Conservation (phyloP, 1,140 invertebrate genomes). For the Bombus turneri region DNA sequence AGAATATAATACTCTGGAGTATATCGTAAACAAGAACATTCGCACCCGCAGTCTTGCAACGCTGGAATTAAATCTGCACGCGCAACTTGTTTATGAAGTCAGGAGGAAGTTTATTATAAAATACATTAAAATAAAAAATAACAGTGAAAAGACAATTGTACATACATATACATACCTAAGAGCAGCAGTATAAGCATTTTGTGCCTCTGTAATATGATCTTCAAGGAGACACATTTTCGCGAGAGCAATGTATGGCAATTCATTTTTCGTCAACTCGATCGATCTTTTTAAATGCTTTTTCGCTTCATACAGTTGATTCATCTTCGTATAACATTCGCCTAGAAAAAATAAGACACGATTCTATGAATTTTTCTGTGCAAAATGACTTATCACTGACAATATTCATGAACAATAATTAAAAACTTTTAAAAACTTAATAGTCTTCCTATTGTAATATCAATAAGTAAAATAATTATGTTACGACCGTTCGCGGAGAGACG, state of each 20-base stretch:
- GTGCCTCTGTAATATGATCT: conserved; percentile 88
- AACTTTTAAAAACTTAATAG: background rate
- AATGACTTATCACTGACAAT: background rate
- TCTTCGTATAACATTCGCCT: conserved; percentile 86
- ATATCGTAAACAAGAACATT: conserved; percentile 36
- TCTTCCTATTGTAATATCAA: background rate
- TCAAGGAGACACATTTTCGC: conserved; percentile 88
- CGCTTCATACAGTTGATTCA: conserved; percentile 85
- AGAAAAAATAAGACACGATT: conserved; percentile 63
- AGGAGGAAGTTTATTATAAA: background rate
- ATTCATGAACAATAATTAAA: background rate
- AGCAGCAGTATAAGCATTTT: conserved; percentile 87
- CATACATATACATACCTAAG: conserved; percentile 84
- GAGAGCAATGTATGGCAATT: conserved; percentile 88
- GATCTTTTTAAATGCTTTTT: conserved; percentile 89
- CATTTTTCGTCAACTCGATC: conserved; percentile 88
- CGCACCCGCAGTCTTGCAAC: background rate
- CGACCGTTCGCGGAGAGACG: too few species aligned
- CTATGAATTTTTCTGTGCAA: background rate
- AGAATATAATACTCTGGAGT: conserved; percentile 10
- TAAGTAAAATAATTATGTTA: background rate
- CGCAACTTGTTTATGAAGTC: background rate
- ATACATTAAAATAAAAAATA: conserved; percentile 13
- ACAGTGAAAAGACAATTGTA: too few species aligned
- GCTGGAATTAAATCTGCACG: conserved; percentile 23